These are phyloP conservation scores for Drosophila melanosoma DNA, from an alignment of 2,888 invertebrate species.

Conservation along the genomic window DNA sequence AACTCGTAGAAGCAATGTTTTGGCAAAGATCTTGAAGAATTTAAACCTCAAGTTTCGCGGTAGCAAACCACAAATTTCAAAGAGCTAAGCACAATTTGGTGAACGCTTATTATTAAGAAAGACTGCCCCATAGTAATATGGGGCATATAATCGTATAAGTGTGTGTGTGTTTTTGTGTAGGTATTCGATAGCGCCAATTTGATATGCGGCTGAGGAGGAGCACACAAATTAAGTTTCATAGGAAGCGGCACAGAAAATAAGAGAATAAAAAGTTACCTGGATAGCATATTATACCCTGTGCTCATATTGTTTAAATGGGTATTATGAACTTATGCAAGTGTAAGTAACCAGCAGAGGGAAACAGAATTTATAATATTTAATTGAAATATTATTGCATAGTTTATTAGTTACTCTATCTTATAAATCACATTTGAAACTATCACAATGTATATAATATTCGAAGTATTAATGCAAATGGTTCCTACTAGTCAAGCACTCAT, in stretches of 20 bases:
- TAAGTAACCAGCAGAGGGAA: neutral
- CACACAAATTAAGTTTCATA: constrained; percentile 76
- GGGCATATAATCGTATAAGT: constrained; percentile 42
- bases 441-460: neutral
- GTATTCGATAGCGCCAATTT: constrained; percentile 80
- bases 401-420: neutral
- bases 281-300: constrained; percentile 11
- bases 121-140: constrained; percentile 67
- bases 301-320: neutral
- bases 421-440: neutral
- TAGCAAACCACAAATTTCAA: constrained; percentile 48
- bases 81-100: constrained; percentile 72
- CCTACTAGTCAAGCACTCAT: neutral
- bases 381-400: neutral
- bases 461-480: neutral
- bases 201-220: constrained; percentile 64
- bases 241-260: constrained; percentile 55
- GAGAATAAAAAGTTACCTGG: constrained; percentile 59
- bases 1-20: constrained; percentile 36
- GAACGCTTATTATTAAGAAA: constrained; percentile 60
- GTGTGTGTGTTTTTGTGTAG: constrained; percentile 33
- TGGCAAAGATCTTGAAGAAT: constrained; percentile 59
- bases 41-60: constrained; percentile 72
- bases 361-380: neutral
- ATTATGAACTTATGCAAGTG: neutral